phyloP scores from a whole-genome alignment of 2,888 invertebrate genomes.

The Polydrusus tereticollis region DNA sequence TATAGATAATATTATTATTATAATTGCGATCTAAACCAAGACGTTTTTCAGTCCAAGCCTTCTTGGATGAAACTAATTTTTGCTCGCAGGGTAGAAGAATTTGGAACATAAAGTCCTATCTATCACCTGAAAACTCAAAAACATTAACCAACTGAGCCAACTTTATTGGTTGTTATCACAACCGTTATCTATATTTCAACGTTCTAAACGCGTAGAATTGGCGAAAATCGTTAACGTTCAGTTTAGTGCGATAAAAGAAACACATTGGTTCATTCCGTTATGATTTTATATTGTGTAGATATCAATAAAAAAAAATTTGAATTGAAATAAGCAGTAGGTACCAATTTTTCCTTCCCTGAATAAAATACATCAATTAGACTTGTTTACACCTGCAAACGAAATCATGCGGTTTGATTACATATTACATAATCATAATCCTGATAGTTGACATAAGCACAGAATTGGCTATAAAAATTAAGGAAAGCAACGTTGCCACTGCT shows the following conservation, averaged over 20 bases:
- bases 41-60: too few relatives aligned
- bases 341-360: not conserved
- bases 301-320: not conserved
- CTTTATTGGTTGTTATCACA: not conserved
- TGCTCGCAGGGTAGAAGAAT: not conserved
- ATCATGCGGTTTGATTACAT: slow-evolving; percentile 11
- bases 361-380: not conserved
- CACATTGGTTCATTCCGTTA: not conserved
- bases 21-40: too few relatives aligned
- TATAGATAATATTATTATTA: too few relatives aligned
- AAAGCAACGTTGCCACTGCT: too few relatives aligned
- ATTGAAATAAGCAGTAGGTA: too few relatives aligned
- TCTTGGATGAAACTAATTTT: too few relatives aligned
- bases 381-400: slow-evolving; percentile 21
- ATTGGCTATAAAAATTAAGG: not conserved
- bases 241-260: not conserved
- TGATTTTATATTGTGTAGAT: not conserved
- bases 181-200: not conserved
- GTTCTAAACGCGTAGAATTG: not conserved
- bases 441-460: not conserved
- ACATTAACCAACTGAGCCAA: not conserved
- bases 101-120: not conserved
- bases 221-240: slow-evolving; percentile 1
- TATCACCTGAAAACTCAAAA: not conserved
- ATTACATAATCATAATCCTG: not conserved